phyloP scores from a whole-genome alignment of 2,888 invertebrate species.

The Tenthredo livida region DNA sequence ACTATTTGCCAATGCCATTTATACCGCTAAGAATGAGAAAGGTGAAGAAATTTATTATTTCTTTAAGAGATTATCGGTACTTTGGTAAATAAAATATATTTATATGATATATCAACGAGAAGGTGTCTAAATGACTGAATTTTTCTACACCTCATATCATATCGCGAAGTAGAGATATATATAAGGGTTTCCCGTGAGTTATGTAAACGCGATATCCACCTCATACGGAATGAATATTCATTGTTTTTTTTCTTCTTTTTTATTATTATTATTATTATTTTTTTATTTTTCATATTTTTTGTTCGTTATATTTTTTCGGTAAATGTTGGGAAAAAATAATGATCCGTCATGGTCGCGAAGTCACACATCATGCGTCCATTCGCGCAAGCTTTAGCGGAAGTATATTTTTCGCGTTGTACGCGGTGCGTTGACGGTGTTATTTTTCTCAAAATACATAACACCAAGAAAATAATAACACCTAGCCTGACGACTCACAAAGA shows the following conservation, averaged over 20 bases:
- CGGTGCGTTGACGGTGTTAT: conserved; percentile 57
- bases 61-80: neutral
- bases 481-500: conserved; percentile 29
- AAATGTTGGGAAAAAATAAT: conserved; percentile 42
- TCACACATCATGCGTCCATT: conserved; percentile 15
- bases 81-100: neutral
- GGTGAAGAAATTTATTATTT: conserved; percentile 38
- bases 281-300: neutral
- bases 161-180: neutral
- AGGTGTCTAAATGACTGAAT: neutral
- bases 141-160: neutral
- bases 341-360: conserved; percentile 32
- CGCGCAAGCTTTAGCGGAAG: conserved; percentile 41
- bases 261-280: neutral
- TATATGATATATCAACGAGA: neutral
- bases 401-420: conserved; percentile 19
- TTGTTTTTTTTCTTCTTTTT: neutral
- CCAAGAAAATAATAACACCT: conserved; percentile 60
- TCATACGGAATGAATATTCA: neutral
- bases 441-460: conserved; percentile 63
- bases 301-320: neutral
- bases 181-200: conserved; percentile 19
- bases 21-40: conserved; percentile 53
- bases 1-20: conserved; percentile 71
- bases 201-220: conserved; percentile 4